phyloP scores from a whole-genome alignment of 2,113 vertebrate genomes.

The Hassar affinis region DNA sequence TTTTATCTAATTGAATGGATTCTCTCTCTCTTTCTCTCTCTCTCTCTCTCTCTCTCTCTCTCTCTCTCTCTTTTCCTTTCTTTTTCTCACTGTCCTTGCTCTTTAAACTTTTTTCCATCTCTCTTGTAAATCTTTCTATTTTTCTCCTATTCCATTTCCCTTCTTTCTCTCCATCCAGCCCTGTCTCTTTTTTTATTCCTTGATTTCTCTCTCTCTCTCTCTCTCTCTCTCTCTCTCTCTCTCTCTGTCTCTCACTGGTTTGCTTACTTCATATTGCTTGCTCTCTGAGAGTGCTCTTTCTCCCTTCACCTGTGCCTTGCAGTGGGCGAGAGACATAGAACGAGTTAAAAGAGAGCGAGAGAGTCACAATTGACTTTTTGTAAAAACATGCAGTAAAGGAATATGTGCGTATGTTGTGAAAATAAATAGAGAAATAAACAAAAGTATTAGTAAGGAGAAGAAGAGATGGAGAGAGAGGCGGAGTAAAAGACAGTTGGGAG shows the following conservation, averaged over 20 bases:
- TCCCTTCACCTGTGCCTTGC: background rate
- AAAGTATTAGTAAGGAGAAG: background rate
- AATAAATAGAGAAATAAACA: background rate
- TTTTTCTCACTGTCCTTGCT: conserved; percentile 38
- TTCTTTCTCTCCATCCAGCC: background rate
- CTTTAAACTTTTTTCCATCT: background rate
- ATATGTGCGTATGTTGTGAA: background rate
- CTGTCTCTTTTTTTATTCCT: background rate
- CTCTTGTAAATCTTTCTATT: background rate
- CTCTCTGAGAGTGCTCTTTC: background rate
- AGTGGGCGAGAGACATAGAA: background rate
- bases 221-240: background rate
- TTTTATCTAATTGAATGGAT: too few relatives aligned
- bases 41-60: background rate
- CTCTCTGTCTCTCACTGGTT: background rate
- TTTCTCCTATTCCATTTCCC: background rate
- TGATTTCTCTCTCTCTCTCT: conserved; percentile 12
- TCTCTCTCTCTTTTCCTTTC: background rate
- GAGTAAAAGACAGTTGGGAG: too few relatives aligned
- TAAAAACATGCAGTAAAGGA: too few relatives aligned
- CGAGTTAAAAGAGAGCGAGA: background rate
- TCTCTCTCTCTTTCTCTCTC: conserved; percentile 33
- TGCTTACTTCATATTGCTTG: background rate
- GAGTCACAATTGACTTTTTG: too few relatives aligned
- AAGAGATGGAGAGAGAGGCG: too few relatives aligned